A percentile compares a stretch with the other conserved stretches of the same genome.
Evolutionary conservation across 2,888 invertebrate species (phyloP).

Genomic region (Mesodorylaimus sp.): DNA sequence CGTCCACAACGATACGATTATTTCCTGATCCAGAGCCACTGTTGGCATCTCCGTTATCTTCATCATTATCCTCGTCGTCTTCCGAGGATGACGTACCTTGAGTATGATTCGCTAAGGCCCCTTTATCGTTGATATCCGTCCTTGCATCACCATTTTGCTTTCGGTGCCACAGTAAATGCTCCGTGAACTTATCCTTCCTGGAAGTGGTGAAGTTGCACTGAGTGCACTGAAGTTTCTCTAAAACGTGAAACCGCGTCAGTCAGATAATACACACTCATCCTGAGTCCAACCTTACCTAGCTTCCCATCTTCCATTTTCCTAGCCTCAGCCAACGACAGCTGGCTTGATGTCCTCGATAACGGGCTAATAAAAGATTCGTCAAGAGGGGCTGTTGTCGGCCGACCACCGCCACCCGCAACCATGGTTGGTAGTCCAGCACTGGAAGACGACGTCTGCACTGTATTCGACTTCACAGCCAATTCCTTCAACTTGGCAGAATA

Average conservation of each 20-base stretch:
- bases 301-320: no score
- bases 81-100: no score
- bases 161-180: neutral
- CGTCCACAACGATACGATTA: no score
- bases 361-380: neutral
- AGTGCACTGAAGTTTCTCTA: neutral
- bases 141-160: constrained; percentile 14
- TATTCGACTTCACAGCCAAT: neutral
- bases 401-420: neutral
- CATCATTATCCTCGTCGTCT: no score
- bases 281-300: no score
- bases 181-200: neutral
- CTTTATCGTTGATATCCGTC: constrained; percentile 8
- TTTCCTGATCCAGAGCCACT: no score
- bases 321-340: no score
- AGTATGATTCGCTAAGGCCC: no score
- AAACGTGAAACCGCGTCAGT: neutral
- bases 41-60: no score
- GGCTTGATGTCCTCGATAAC: neutral
- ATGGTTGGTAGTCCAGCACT: neutral
- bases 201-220: neutral
- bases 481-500: neutral
- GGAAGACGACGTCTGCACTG: neutral
- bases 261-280: no score
- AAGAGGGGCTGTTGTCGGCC: no score